Base-by-base conservation (phyloP, 2,888 invertebrate genomes). In the Mechanitis messenoides region DNA sequence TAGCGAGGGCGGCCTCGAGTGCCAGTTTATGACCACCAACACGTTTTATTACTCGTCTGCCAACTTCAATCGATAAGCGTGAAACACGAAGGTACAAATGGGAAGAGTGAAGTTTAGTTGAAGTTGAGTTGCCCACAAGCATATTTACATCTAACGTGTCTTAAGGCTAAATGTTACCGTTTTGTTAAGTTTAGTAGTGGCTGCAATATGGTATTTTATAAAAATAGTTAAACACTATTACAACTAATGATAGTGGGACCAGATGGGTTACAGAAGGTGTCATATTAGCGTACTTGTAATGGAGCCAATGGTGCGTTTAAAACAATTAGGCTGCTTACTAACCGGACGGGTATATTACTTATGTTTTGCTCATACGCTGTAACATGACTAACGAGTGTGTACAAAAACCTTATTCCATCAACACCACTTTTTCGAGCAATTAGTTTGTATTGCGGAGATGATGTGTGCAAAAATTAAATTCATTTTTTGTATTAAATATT, bases 21-120 rank as follows among this genome's bases (percentile, higher is more conserved):
- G 84, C 83, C 80, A 82, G 85, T 89, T 88, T 88, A 88, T 81
- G 87, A 85, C 75, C 81, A 82, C 80, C 77, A 81, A 76, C 81
- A 77, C 76, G 72, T 85, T 87, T 87, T 85, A 87, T 81, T 79
- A 76, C 81, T 74, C 74, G 76, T 75, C 83, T 84, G 80, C 81
- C 76, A 77, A 79, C 78, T 77, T 80, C 80, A 77, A 82, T 85
- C 80, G 82, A 78, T 83, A 80, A 81, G 77, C 78, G 68, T 67
- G 69, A 71, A 73, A 67, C 73, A 71, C 71, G 69, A 68, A 73
- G 73, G 71, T 66, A 74, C 42, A 75, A 69, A 62, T 20, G 20
- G 20, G 20, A 20, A 20, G 20, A 20, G 20, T 20, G 20, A 20
- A 20, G 20, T 20, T 20, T 20, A 20, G 20, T 20, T 20, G 20